Evolutionary conservation across 1,140 invertebrate genomes (phyloP).

Genomic region (Anadara kagoshimensis): DNA sequence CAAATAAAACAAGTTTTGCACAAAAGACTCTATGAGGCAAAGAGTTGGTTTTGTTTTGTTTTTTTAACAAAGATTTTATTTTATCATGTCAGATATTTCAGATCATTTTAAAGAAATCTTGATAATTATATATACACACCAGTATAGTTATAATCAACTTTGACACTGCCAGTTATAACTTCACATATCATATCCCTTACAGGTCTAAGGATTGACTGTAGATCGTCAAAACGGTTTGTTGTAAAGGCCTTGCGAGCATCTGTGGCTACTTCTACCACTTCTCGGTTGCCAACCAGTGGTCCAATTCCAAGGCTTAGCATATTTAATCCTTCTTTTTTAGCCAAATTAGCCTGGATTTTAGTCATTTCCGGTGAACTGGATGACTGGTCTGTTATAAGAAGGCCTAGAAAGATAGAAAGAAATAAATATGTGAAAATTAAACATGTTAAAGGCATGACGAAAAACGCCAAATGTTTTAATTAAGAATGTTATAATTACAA

Average conservation of each 20-base stretch:
- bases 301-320: conserved; percentile 37
- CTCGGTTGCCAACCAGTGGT: conserved; percentile 27
- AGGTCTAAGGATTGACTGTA: conserved; percentile 39
- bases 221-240: conserved; percentile 35
- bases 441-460: too few species aligned
- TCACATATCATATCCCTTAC: conserved; percentile 54
- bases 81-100: too few species aligned
- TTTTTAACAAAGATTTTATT: too few species aligned
- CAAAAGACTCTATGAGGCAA: too few species aligned
- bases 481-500: too few species aligned
- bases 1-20: too few species aligned
- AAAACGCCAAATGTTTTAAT: too few species aligned
- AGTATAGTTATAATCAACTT: background rate
- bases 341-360: conserved; percentile 16
- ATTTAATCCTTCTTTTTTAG: conserved; percentile 30
- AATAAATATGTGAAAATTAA: too few species aligned
- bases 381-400: conserved; percentile 34
- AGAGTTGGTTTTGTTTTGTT: too few species aligned
- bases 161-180: conserved; percentile 22
- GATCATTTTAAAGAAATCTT: too few species aligned
- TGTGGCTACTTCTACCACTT: conserved; percentile 48
- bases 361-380: conserved; percentile 20
- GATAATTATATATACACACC: too few species aligned
- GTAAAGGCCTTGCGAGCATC: conserved; percentile 33
- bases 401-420: conserved; percentile 11